Conservation (phyloP, 2,113 vertebrate species). For the Mustelus asterias region DNA sequence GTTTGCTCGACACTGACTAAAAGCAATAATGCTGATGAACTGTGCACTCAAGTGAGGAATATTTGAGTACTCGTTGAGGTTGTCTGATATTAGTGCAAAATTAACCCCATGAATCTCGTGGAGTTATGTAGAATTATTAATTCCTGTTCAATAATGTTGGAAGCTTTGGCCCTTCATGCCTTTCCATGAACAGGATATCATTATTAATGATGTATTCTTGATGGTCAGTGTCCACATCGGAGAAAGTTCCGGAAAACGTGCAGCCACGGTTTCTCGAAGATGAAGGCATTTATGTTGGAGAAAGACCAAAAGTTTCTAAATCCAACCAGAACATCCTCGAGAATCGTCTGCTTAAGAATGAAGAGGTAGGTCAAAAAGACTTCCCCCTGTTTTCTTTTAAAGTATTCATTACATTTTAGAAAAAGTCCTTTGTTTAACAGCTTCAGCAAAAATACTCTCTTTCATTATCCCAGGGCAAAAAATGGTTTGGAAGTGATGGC, state of each 20-base stretch:
- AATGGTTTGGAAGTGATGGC: constrained; percentile 93
- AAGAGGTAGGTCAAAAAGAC: constrained; percentile 57
- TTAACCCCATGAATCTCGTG: not conserved
- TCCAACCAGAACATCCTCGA: constrained; percentile 81
- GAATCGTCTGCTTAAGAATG: constrained; percentile 77
- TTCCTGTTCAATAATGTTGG: not conserved
- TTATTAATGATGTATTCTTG: not conserved
- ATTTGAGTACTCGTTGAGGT: not conserved
- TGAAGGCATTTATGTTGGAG: constrained; percentile 86
- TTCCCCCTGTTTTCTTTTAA: not conserved
- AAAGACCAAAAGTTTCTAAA: constrained; percentile 65
- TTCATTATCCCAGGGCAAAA: constrained; percentile 60
- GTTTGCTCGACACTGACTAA: not conserved
- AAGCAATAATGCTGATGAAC: not conserved
- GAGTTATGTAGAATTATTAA: not conserved
- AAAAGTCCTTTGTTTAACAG: not conserved
- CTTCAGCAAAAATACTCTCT: not conserved
- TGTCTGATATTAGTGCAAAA: not conserved
- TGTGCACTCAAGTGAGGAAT: not conserved
- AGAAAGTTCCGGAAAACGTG: constrained; percentile 76
- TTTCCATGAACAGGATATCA: not conserved
- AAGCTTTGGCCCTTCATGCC: not conserved
- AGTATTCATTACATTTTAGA: not conserved
- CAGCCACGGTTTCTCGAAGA: constrained; percentile 87
- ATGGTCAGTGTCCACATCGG: constrained; percentile 65